phyloP scores from a whole-genome alignment of 2,797 vertebrate species.

The Sebastes taczanowskii region DNA sequence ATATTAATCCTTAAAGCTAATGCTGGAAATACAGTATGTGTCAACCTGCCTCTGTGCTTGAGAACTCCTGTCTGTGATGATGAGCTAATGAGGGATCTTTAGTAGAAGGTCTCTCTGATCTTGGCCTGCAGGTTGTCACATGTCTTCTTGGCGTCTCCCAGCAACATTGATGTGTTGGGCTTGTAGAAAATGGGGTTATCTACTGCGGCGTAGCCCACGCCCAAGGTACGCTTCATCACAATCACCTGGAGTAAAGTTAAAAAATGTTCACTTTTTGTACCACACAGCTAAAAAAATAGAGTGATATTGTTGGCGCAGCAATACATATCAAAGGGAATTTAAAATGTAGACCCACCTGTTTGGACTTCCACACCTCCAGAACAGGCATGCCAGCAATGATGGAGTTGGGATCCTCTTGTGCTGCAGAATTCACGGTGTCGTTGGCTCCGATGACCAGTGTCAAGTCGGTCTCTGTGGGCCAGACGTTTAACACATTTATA shows the following conservation, averaged over 20 bases:
- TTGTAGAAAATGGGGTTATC: constrained; percentile 88
- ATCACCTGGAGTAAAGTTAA: constrained; percentile 75
- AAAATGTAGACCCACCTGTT: constrained; percentile 68
- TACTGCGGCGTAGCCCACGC: constrained; percentile 86
- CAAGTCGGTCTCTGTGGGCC: constrained; percentile 81
- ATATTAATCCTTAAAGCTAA: constrained; percentile 9
- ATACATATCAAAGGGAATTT: not conserved
- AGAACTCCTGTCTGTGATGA: not conserved
- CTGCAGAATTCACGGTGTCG: constrained; percentile 84
- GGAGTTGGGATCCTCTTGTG: constrained; percentile 84
- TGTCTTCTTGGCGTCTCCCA: constrained; percentile 86
- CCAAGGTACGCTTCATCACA: constrained; percentile 87
- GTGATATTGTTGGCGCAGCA: not conserved
- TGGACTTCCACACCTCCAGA: constrained; percentile 83
- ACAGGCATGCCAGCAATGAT: constrained; percentile 81
- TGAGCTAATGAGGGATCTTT: constrained; percentile 9
- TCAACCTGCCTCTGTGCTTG: not conserved
- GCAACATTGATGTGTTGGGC: constrained; percentile 84
- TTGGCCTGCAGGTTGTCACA: constrained; percentile 78
- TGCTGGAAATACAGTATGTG: not conserved
- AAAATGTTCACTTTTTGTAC: not conserved
- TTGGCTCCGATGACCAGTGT: constrained; percentile 82
- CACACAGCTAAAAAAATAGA: not conserved
- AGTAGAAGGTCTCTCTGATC: constrained; percentile 80
- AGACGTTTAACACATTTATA: constrained; percentile 32